Percentiles rank a stretch among this genome's conserved stretches.
These are phyloP conservation scores for Amaurobius ferox DNA, from an alignment of 2,888 invertebrate genomes.

Conservation along the genomic window DNA sequence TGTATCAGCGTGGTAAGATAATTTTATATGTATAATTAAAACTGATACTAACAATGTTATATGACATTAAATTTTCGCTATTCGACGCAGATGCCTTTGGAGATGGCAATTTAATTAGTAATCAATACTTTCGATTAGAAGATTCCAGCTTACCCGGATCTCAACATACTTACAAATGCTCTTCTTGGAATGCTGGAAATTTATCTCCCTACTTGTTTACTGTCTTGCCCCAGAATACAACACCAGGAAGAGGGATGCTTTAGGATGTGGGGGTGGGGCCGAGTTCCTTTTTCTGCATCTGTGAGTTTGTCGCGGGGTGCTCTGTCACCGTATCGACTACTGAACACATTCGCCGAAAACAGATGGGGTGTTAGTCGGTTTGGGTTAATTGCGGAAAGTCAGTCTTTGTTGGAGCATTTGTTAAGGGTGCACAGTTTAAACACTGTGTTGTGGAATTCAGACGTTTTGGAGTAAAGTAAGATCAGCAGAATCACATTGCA, in stretches of 20 bases:
- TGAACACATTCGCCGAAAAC: not conserved
- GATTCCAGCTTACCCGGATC: not conserved
- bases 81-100: not conserved
- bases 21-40: no score
- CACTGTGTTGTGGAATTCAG: not conserved
- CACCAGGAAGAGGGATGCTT: not conserved
- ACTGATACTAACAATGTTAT: no score
- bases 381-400: not conserved
- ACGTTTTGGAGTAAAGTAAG: no score
- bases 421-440: not conserved
- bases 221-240: not conserved
- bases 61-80: no score
- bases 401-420: not conserved
- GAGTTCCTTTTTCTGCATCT: not conserved
- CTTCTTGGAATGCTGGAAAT: not conserved
- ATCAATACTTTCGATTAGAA: not conserved
- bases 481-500: no score
- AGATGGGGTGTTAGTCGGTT: not conserved
- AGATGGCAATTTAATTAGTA: no score
- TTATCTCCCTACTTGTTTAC: not conserved
- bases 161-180: not conserved
- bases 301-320: slow-evolving; percentile 8
- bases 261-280: not conserved
- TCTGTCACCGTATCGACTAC: slow-evolving; percentile 14
- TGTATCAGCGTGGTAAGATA: no score